phyloP scores from a whole-genome alignment of 2,888 invertebrate genomes.

The Drosophila rubida region DNA sequence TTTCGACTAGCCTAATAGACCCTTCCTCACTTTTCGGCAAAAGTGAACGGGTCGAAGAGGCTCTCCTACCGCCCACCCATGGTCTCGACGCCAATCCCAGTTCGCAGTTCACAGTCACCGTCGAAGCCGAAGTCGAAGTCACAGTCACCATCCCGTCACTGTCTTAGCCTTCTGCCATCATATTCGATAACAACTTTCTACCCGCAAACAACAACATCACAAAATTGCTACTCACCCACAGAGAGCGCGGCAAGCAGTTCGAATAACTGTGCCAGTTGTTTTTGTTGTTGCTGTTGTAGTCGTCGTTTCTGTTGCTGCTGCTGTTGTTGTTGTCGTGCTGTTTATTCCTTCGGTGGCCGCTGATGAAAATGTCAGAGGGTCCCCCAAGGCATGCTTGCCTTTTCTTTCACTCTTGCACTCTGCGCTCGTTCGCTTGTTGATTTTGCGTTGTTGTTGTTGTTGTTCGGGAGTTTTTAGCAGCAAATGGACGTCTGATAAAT shows the following conservation, averaged over 20 bases:
- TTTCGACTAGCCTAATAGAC: too few species aligned
- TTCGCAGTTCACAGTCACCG: not conserved
- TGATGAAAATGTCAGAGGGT: conserved; percentile 76
- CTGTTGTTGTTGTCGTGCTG: conserved; percentile 29
- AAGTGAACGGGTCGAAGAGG: not conserved
- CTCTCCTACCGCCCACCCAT: conserved; percentile 23
- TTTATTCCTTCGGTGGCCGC: conserved; percentile 52
- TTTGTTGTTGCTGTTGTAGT: conserved; percentile 15
- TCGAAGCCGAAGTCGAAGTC: not conserved
- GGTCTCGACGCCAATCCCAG: conserved; percentile 5
- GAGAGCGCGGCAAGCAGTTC: conserved; percentile 43
- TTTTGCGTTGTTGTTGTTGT: conserved; percentile 30
- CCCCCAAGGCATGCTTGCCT: conserved; percentile 66
- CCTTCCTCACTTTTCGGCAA: too few species aligned
- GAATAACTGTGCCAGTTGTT: conserved; percentile 59
- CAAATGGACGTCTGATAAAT: conserved; percentile 59
- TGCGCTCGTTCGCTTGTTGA: conserved; percentile 28
- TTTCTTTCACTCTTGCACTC: conserved; percentile 21
- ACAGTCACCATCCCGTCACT: conserved; percentile 20
- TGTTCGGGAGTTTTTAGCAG: conserved; percentile 44
- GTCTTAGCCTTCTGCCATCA: conserved; percentile 43
- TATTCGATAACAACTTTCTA: conserved; percentile 79
- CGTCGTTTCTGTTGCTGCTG: conserved; percentile 24
- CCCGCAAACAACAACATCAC: conserved; percentile 29
- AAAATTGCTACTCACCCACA: conserved; percentile 66